These are phyloP conservation scores for Meteorus cinctellus DNA, from an alignment of 2,888 invertebrate species.

Conservation along the genomic window DNA sequence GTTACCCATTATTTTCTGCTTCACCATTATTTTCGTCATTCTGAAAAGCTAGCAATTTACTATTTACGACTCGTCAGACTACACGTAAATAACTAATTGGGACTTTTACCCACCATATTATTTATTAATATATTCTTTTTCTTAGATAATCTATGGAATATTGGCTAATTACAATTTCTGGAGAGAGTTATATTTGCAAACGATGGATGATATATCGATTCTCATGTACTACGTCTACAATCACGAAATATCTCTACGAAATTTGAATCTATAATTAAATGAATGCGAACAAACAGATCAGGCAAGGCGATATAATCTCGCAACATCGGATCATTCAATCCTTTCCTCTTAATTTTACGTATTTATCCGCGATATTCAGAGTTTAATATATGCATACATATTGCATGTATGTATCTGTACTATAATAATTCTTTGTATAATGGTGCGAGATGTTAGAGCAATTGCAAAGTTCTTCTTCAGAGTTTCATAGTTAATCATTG, in stretches of 20 bases:
- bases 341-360: background rate
- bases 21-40: slow-evolving; percentile 27
- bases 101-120: slow-evolving; percentile 47
- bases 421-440: background rate
- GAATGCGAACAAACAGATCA: slow-evolving; percentile 34
- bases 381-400: background rate
- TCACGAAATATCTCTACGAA: slow-evolving; percentile 26
- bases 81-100: slow-evolving; percentile 49
- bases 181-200: slow-evolving; percentile 39
- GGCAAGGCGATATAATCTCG: slow-evolving; percentile 20
- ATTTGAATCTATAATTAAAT: slow-evolving; percentile 12
- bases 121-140: slow-evolving; percentile 37
- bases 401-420: background rate
- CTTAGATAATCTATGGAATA: slow-evolving; percentile 41
- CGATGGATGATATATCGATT: slow-evolving; percentile 46
- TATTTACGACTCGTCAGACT: slow-evolving; percentile 39
- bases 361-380: background rate
- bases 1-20: slow-evolving; percentile 27
- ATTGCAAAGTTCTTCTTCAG: background rate
- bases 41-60: slow-evolving; percentile 39
- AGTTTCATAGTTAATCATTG: background rate
- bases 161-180: slow-evolving; percentile 47
- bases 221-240: slow-evolving; percentile 26
- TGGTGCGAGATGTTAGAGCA: background rate
- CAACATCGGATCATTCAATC: background rate